Evolutionary conservation across 2,888 invertebrate genomes (phyloP), one percentile per base, ranked within the genome.

Genomic region (Dasypolia templi): DNA sequence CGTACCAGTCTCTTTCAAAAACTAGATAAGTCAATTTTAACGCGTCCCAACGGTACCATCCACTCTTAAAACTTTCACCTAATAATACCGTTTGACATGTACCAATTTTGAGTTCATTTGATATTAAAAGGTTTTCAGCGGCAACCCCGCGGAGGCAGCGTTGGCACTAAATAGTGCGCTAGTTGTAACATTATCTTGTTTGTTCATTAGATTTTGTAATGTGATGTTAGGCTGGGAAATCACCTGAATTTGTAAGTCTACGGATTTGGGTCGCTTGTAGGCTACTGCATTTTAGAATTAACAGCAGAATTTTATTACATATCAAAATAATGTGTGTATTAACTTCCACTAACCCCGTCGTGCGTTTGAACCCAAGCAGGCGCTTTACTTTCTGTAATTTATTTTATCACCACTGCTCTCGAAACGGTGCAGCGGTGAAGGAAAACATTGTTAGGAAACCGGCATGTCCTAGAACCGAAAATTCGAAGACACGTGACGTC

Each of bases 31-130:
- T 22, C 0, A 11, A 12, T 12, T 56, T 32, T 11, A 12, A 56
- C 22, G 56, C 46, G 0, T 2, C 46, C 7, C 7, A 0, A 22
- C 7, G 19, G 80, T 77, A 82, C 22, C 7, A 55, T n/a, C 89
- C 75, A 14, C 91, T 85, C 89, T 75, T 58, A 46, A 46, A 12
- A 78, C 6, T 62, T 91, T 88, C 90, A 88, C 81, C 95, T 95
- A 95, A 95, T 96, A 95, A 95, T 94, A 91, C 91, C 91, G 93
- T 95, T 95, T 95, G 95, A 95, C 95, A 94, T 93, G 92, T 94
- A 93, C 94, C 95, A 95, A 96, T 96, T 96, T 96, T 95, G 93
- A 93, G 94, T 94, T 96, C 96, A 96, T 96, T 95, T 95, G 93
- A 92, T 96, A 96, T 96, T 96, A 95, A 96, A 96, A 95, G 95